These are phyloP conservation scores for Redunca redunca DNA, from an alignment of 2,113 vertebrate genomes.

Conservation along the genomic window DNA sequence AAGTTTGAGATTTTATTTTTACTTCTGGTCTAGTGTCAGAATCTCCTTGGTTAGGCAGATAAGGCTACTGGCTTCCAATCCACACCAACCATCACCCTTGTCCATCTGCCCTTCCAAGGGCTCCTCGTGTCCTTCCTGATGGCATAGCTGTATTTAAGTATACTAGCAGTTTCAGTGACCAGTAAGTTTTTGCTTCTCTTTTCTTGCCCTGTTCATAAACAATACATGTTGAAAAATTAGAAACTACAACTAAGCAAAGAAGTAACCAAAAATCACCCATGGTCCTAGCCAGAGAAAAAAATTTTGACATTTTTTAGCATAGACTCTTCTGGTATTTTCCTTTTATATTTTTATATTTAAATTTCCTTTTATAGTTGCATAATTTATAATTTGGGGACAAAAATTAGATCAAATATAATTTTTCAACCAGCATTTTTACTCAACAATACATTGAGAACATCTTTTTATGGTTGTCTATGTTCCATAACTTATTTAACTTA, in stretches of 20 bases:
- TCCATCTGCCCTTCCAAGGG: background rate
- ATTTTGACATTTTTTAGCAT: background rate
- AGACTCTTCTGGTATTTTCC: background rate
- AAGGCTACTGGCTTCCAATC: background rate
- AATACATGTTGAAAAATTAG: background rate
- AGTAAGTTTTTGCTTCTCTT: background rate
- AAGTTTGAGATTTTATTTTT: background rate
- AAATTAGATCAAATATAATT: background rate
- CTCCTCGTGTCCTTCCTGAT: background rate
- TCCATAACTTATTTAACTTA: background rate
- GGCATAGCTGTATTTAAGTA: background rate
- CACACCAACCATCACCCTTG: background rate
- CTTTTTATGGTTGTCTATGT: background rate
- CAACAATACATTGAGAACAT: background rate
- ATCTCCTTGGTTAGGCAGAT: background rate
- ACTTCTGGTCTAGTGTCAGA: background rate
- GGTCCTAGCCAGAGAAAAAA: background rate
- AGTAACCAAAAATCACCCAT: background rate
- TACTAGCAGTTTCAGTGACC: background rate
- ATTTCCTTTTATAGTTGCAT: background rate
- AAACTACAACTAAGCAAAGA: background rate
- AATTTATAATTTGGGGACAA: background rate
- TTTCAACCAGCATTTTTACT: background rate
- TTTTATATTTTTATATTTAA: background rate
- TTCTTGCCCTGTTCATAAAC: background rate